Base-by-base conservation (phyloP, 2,888 invertebrate genomes). In the Neoitamus cyanurus region DNA sequence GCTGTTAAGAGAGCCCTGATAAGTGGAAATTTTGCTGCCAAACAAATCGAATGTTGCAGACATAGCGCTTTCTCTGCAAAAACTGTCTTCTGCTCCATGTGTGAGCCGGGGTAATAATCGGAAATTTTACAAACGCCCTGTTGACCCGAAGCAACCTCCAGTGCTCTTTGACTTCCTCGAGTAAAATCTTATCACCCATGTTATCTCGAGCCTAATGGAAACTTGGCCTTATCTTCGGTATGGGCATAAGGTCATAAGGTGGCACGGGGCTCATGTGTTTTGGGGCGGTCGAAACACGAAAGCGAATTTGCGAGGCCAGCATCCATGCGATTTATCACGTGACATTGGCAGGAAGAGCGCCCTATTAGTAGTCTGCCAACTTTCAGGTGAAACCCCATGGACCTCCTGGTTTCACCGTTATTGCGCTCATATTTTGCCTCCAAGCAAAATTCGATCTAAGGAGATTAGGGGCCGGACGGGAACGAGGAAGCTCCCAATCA, bases 41-140 rank as follows among this genome's bases (percentile, higher is more conserved):
- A 73, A 73, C 73, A 34, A 20, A 36, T 73, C 37, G 34, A 73
- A 73, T 73, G 58, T 58, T 58, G 58, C 58, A 58, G 58, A 58
- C 58, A 58, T 58, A 20, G 58, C 58, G 58, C 58, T 58, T 58
- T 20, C 58, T 58, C 7, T 58, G 58, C 7, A 58, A 58, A 58
- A 58, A 58, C 25, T 58, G 42, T 11, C 20, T 20, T 25, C 15
- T 11, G 6, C 0, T 25, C 11, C 58, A 20, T 58, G 20, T 58
- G 15, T 58, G 9, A 58, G 58, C 0, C 25, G 1, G 9, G 25
- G 58, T 25, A 58, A 58, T 58, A 58, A 58, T 58, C 58, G 20
- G 25, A 58, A 58, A 58, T 58, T 58, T 58, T 58, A 58, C 58
- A 58, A 58, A 25, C 58, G 20, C 58, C 58, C 25, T 7, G 58